These are phyloP conservation scores for Tetragnatha versicolor DNA, from an alignment of 1,140 invertebrate species.

Conservation along the genomic window DNA sequence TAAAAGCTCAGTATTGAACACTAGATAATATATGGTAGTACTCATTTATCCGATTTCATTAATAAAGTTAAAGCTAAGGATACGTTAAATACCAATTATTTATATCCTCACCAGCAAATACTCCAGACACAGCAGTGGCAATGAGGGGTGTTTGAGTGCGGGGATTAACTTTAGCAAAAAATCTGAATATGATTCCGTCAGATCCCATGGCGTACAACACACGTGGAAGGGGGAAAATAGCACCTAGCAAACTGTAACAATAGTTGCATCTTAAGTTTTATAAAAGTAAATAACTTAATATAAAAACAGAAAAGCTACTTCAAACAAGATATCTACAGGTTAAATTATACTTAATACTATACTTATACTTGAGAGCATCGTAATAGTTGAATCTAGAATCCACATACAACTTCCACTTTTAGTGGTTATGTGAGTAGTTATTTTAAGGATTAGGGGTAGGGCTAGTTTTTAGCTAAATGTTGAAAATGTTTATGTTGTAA, in stretches of 20 bases:
- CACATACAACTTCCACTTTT: no score
- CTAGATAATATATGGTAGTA: no score
- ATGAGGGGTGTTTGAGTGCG: slow-evolving; percentile 82
- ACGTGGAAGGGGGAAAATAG: slow-evolving; percentile 94
- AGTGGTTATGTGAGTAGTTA: no score
- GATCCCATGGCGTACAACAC: slow-evolving; percentile 94
- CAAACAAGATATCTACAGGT: no score
- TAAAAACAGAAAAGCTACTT: neutral
- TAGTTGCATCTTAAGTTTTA: neutral
- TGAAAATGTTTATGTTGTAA: no score
- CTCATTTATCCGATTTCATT: neutral
- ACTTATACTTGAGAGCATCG: neutral
- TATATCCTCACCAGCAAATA: slow-evolving; percentile 65
- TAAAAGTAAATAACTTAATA: slow-evolving; percentile 1
- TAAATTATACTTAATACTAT: neutral
- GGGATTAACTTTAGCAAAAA: slow-evolving; percentile 59
- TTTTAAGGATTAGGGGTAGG: no score
- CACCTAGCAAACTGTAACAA: slow-evolving; percentile 84
- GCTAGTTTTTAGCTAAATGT: no score
- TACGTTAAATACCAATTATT: neutral
- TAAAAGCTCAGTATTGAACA: no score
- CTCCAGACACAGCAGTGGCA: slow-evolving; percentile 82
- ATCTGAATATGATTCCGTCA: slow-evolving; percentile 89
- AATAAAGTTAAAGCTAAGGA: neutral
- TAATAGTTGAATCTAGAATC: no score